Percentiles rank a stretch among this genome's conserved stretches.
Evolutionary conservation across 2,797 vertebrate species (phyloP).

Genomic region (Menidia menidia): DNA sequence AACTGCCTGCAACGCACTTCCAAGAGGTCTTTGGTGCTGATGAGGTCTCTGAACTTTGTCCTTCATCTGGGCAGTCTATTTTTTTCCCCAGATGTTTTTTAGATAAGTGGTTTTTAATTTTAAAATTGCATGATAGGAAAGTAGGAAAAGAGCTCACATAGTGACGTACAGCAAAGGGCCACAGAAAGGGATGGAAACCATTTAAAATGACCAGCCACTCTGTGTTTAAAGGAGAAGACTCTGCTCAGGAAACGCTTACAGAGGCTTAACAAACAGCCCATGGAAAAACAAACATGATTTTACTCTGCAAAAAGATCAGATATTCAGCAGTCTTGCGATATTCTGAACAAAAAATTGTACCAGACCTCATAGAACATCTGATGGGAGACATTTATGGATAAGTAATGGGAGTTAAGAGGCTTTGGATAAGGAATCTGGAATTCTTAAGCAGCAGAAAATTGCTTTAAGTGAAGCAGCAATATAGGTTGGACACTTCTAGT

Average conservation of each 20-base stretch:
- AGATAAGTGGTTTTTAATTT: too few relatives aligned
- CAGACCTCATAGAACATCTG: slow-evolving; percentile 40
- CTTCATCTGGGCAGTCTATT: too few relatives aligned
- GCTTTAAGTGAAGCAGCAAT: slow-evolving; percentile 65
- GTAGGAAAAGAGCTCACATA: too few relatives aligned
- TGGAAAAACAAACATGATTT: neutral
- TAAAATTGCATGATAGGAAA: too few relatives aligned
- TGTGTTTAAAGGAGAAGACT: too few relatives aligned
- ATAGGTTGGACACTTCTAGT: slow-evolving; percentile 74
- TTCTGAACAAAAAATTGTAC: slow-evolving; percentile 40
- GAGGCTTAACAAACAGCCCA: neutral
- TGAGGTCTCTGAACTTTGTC: too few relatives aligned
- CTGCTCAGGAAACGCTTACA: neutral
- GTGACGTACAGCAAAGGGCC: too few relatives aligned
- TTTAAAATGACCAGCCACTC: neutral
- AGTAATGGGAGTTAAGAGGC: slow-evolving; percentile 48
- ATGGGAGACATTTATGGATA: slow-evolving; percentile 60
- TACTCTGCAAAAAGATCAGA: neutral
- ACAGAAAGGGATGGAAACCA: neutral
- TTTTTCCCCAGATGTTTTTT: too few relatives aligned
- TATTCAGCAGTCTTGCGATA: neutral
- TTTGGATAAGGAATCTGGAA: slow-evolving; percentile 55
- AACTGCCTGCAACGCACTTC: too few relatives aligned
- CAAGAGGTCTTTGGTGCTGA: too few relatives aligned
- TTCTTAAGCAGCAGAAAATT: slow-evolving; percentile 67